Conservation (phyloP, 2,888 invertebrate species). For the Volucella inflata region DNA sequence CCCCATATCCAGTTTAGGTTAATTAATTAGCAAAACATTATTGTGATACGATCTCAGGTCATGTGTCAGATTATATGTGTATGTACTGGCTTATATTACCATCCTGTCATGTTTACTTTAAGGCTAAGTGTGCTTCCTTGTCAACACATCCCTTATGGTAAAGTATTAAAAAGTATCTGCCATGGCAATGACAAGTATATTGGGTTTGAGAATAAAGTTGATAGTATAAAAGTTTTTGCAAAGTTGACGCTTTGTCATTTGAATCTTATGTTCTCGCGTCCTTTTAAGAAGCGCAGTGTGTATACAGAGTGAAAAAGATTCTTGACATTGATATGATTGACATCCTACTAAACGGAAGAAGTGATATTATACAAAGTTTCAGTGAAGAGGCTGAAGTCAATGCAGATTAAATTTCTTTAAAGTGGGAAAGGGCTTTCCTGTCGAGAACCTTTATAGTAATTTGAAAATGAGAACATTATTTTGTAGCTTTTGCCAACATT, state of each 20-base stretch:
- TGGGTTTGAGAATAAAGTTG: background rate
- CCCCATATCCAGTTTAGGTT: background rate
- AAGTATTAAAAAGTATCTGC: conserved; percentile 32
- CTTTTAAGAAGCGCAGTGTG: background rate
- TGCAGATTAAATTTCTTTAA: too few relatives aligned
- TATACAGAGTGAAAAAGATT: background rate
- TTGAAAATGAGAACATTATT: too few relatives aligned
- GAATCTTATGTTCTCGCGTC: background rate
- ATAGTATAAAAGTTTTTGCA: conserved; percentile 5
- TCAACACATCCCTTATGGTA: conserved; percentile 13
- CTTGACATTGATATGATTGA: background rate
- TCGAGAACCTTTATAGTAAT: too few relatives aligned
- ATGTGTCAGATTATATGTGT: conserved; percentile 12
- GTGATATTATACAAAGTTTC: too few relatives aligned
- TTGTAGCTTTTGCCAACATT: too few relatives aligned
- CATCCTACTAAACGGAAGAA: background rate
- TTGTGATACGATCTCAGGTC: conserved; percentile 8
- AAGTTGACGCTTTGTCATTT: conserved; percentile 9
- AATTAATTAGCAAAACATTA: conserved; percentile 11
- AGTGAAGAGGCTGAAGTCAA: too few relatives aligned
- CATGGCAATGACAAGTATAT: conserved; percentile 1
- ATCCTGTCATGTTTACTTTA: conserved; percentile 10
- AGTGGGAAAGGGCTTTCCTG: too few relatives aligned
- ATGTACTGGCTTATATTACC: background rate
- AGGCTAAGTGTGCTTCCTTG: conserved; percentile 29